These are phyloP conservation scores for Hypothenemus hampei DNA, from an alignment of 1,140 invertebrate genomes.

Conservation along the genomic window DNA sequence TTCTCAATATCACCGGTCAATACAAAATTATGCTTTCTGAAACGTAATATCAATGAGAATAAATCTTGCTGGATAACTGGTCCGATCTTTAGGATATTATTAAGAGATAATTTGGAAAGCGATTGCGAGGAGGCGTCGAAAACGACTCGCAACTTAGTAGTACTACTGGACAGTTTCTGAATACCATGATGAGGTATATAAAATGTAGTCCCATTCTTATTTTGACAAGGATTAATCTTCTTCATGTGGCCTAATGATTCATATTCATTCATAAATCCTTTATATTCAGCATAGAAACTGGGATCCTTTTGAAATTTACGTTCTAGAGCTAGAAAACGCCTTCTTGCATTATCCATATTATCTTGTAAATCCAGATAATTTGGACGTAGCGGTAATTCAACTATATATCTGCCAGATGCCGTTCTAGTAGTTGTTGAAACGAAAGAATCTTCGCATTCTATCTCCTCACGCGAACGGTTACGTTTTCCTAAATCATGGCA, in stretches of 20 bases:
- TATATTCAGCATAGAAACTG: conserved; percentile 20
- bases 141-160: conserved; percentile 41
- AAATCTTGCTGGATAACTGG: conserved; percentile 36
- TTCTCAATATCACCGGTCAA: conserved; percentile 45
- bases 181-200: conserved; percentile 45
- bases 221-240: conserved; percentile 4
- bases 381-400: conserved; percentile 2
- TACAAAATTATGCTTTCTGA: conserved; percentile 41
- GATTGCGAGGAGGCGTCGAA: conserved; percentile 41
- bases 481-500: background rate
- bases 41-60: conserved; percentile 44
- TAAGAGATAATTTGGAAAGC: conserved; percentile 33
- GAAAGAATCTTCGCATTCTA: background rate
- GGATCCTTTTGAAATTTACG: conserved; percentile 5
- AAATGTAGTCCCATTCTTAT: background rate
- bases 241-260: conserved; percentile 38
- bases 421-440: background rate
- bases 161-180: conserved; percentile 28
- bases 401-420: conserved; percentile 9
- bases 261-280: conserved; percentile 40
- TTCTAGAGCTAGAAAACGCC: conserved; percentile 12
- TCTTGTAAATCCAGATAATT: background rate
- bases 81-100: conserved; percentile 34
- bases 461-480: background rate
- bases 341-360: conserved; percentile 1